Conservation (phyloP, 2,113 vertebrate genomes). For the Marmota flaviventris region DNA sequence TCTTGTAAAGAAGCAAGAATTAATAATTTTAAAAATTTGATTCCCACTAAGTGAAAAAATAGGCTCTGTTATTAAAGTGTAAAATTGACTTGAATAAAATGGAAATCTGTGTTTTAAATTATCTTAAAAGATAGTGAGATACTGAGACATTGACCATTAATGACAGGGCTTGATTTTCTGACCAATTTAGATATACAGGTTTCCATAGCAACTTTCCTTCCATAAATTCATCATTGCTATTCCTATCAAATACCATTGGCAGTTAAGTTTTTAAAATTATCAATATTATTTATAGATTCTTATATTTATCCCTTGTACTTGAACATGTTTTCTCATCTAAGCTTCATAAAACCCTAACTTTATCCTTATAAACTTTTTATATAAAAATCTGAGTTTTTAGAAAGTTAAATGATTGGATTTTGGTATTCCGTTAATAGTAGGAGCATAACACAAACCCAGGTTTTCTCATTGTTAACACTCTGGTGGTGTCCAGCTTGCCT, state of each 20-base stretch:
- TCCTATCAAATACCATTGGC: neutral
- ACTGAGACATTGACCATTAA: neutral
- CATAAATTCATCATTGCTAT: neutral
- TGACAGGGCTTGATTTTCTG: neutral
- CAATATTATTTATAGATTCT: neutral
- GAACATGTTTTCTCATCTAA: neutral
- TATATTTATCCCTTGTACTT: neutral
- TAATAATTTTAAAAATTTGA: slow-evolving; percentile 5
- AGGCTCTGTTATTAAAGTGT: neutral
- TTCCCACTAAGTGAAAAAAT: neutral
- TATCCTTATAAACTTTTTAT: neutral
- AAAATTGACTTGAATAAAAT: neutral
- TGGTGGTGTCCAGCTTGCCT: neutral
- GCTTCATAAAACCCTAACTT: neutral
- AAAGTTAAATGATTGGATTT: neutral
- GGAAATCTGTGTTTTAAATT: neutral
- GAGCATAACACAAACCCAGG: neutral
- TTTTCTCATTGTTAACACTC: neutral
- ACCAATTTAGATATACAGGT: neutral
- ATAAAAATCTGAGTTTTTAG: neutral
- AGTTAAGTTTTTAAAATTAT: neutral
- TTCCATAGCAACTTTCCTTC: neutral
- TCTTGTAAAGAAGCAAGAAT: neutral
- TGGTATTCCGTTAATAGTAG: neutral
- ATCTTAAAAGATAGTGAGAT: neutral